These are phyloP conservation scores for Alosa alosa DNA, from an alignment of 2,113 vertebrate species.

Conservation along the genomic window DNA sequence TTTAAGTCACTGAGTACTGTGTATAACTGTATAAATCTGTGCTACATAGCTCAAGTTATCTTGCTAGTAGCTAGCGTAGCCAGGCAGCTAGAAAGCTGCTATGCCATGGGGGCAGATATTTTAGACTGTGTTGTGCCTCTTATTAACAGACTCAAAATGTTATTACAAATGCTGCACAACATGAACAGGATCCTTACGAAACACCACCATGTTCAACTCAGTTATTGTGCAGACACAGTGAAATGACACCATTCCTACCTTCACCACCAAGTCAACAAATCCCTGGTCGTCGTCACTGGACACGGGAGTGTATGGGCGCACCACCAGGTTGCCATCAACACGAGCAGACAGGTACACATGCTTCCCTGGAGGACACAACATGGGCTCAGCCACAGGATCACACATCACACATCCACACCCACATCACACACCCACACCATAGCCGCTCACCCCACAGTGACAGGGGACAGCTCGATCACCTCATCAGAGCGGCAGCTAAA, in stretches of 20 bases:
- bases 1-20: no score
- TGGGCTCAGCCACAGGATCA: not conserved
- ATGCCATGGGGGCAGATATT: no score
- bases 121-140: no score
- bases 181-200: no score
- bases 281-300: conserved; percentile 71
- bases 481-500: not conserved
- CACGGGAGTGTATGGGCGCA: conserved; percentile 74
- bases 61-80: no score
- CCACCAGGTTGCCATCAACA: conserved; percentile 68
- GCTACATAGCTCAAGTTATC: no score
- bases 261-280: conserved; percentile 73
- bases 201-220: no score
- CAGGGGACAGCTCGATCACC: not conserved
- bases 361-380: conserved; percentile 57
- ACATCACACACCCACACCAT: not conserved
- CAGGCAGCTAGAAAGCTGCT: no score
- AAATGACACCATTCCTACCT: conserved; percentile 54
- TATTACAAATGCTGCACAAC: no score
- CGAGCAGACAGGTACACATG: conserved; percentile 73
- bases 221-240: no score
- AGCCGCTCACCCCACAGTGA: not conserved
- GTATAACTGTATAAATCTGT: no score
- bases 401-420: not conserved
- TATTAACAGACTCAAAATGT: no score